Evolutionary conservation across 2,888 invertebrate species (phyloP), one percentile per base, ranked within the genome.

Genomic region (Protodeltote pygarga): DNA sequence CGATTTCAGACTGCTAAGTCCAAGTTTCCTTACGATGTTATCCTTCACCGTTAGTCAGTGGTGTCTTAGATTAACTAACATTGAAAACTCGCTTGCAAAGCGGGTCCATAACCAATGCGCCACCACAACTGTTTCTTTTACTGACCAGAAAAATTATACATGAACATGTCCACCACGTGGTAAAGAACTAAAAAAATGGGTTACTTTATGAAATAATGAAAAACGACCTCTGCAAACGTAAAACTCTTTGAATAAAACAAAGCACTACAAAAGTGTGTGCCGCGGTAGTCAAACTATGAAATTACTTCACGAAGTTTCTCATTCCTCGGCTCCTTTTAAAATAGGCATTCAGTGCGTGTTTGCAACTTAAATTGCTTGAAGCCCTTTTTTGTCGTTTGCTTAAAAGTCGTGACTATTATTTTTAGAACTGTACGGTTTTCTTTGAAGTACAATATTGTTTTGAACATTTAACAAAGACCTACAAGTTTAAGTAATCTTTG

Each of bases 201-300:
- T n/a, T n/a, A n/a, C n/a, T n/a, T n/a, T n/a, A n/a, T n/a, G n/a
- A n/a, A n/a, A 37, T 21, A 31, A 29, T 23, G n/a, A 8, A 9
- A n/a, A n/a, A n/a, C n/a, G 20, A 54, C 32, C 32, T 48, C 11
- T 8, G 2, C 8, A 27, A 8, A 8, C 14, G 6, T 3, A 27
- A 37, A 37, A 2, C 9, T 14, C 5, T 3, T 15, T 13, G 21
- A 33, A 40, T 16, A 16, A 14, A 27, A 27, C 11, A 16, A 38
- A 32, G 25, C 10, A 1, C 16, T 9, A 11, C 9, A n/a, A 16
- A 16, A 27, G n/a, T 8, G 27, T 33, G 16, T 37, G n/a, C n/a
- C 11, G 16, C 9, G 14, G 31, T 24, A 33, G 16, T 28, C 40
- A 34, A 47, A 47, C 23, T 40, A 40, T 34, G 9, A 23, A 40